These are phyloP conservation scores for Lepidocyrtoides sp. DNA, from an alignment of 2,888 invertebrate genomes.

Conservation along the genomic window DNA sequence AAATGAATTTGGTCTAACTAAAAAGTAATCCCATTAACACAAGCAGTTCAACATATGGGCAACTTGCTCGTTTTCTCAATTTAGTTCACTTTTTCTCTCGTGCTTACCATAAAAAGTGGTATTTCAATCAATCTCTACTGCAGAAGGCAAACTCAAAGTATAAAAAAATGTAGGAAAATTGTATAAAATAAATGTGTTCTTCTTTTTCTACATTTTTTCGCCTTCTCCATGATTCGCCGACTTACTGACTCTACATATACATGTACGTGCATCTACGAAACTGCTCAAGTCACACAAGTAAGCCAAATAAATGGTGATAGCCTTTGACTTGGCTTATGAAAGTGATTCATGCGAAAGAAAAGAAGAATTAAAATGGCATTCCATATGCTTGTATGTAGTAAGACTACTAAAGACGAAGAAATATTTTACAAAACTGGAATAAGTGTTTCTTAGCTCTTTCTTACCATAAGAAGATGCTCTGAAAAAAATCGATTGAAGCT, in stretches of 20 bases:
- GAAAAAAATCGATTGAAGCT: conserved; percentile 22
- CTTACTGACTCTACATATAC: not conserved
- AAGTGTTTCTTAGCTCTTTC: not conserved
- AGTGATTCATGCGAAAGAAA: conserved; percentile 34
- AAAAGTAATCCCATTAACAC: conserved; percentile 58
- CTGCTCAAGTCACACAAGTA: not conserved
- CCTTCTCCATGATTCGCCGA: conserved; percentile 4
- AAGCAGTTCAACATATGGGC: conserved; percentile 37
- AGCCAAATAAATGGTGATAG: conserved; percentile 46
- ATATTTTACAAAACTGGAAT: not conserved
- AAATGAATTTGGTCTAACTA: conserved; percentile 48
- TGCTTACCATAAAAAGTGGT: conserved; percentile 47
- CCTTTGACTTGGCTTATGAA: conserved; percentile 43
- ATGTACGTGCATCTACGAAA: not conserved
- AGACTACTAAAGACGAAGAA: not conserved
- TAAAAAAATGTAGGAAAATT: not conserved
- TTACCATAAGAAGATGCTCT: conserved; percentile 24
- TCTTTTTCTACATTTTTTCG: not conserved
- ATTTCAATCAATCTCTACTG: conserved; percentile 52
- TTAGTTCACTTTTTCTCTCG: conserved; percentile 23
- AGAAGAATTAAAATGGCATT: not conserved
- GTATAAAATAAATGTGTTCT: not conserved
- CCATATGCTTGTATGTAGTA: not conserved
- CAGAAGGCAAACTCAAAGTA: not conserved
- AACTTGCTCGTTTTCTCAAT: conserved; percentile 44